These are phyloP conservation scores for Hyles lineata DNA, from an alignment of 2,888 invertebrate species.

Conservation along the genomic window DNA sequence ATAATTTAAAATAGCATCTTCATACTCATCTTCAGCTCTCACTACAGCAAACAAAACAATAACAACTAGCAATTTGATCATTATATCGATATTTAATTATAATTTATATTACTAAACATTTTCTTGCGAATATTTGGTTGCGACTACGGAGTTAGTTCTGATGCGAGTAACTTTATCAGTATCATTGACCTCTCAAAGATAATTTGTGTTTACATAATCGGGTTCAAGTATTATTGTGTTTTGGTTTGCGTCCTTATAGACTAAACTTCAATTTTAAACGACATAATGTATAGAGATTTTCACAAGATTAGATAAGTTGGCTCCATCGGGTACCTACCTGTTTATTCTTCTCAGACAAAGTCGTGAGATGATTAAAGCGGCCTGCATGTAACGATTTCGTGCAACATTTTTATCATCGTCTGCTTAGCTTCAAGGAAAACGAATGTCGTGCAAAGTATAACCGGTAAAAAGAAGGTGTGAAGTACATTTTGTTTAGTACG, in stretches of 20 bases:
- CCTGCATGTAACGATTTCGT: no score
- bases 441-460: no score
- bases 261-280: not conserved
- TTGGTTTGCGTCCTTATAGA: not conserved
- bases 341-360: no score
- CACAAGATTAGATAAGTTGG: no score
- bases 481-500: no score
- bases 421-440: no score
- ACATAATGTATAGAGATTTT: no score
- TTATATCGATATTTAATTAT: constrained; percentile 29
- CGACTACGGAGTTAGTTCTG: constrained; percentile 7
- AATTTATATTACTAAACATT: not conserved
- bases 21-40: constrained; percentile 46
- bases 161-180: constrained; percentile 32
- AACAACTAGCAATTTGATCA: constrained; percentile 42
- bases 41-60: constrained; percentile 34
- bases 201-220: constrained; percentile 26
- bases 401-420: no score
- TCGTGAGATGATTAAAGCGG: no score
- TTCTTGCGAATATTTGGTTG: constrained; percentile 20
- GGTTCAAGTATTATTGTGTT: constrained; percentile 30
- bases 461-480: no score
- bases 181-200: constrained; percentile 36
- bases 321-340: no score
- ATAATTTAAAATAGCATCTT: constrained; percentile 55